Percentiles rank a stretch among this genome's conserved stretches.
Evolutionary conservation across 2,797 vertebrate genomes (phyloP).

Genomic region (Pipistrellus kuhlii): DNA sequence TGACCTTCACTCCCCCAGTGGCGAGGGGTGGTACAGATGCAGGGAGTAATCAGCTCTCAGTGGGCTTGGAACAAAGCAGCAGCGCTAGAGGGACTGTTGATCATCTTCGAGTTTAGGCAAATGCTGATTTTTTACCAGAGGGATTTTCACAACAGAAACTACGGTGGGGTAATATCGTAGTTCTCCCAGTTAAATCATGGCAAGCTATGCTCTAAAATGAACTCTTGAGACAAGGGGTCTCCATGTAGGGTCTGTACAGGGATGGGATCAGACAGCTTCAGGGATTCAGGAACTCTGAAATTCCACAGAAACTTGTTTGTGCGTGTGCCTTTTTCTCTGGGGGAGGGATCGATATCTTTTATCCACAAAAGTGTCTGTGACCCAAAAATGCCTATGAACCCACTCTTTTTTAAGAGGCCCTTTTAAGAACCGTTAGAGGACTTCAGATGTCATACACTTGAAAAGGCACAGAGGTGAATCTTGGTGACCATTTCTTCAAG

Average conservation of each 20-base stretch:
- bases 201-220: constrained; percentile 59
- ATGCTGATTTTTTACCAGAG: not conserved
- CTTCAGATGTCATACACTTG: constrained; percentile 37
- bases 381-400: constrained; percentile 31
- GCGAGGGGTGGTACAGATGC: not conserved
- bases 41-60: rapidly evolving
- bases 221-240: not conserved
- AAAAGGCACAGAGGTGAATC: constrained; percentile 52
- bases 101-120: not conserved
- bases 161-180: not conserved
- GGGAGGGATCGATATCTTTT: constrained; percentile 3
- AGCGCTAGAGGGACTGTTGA: not conserved
- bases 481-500: constrained; percentile 45
- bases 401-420: constrained; percentile 18
- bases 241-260: not conserved
- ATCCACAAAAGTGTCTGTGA: constrained; percentile 40
- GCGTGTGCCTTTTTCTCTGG: constrained; percentile 24
- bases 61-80: not conserved
- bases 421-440: constrained; percentile 56
- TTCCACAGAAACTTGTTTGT: constrained; percentile 8
- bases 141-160: not conserved
- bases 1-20: not conserved
- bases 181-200: constrained; percentile 32
- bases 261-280: not conserved
- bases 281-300: not conserved